Conservation (phyloP, 1,140 invertebrate genomes). For the Papilio dardanus region DNA sequence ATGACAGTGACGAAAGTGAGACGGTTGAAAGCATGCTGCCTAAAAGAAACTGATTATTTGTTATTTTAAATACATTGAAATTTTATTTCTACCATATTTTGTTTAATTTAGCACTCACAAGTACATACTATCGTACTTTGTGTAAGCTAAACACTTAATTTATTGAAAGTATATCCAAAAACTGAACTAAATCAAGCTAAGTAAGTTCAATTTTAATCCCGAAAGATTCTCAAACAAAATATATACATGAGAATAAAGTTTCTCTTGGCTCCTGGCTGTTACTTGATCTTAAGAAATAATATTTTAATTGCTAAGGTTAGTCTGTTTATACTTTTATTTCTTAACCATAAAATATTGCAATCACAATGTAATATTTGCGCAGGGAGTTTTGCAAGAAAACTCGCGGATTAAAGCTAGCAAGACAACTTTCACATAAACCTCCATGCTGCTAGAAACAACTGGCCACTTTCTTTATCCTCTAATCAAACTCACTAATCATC, state of each 20-base stretch:
- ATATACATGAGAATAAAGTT: no score
- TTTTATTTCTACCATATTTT: not conserved
- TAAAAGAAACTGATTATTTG: conserved; percentile 19
- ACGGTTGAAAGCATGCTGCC: conserved; percentile 25
- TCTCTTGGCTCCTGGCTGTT: no score
- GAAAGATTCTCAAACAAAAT: not conserved
- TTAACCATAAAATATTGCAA: not conserved
- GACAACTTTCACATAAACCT: not conserved
- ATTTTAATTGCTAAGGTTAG: no score
- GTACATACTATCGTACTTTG: not conserved
- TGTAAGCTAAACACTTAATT: not conserved
- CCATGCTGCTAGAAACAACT: not conserved
- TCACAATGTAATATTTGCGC: not conserved
- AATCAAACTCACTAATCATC: conserved; percentile 15
- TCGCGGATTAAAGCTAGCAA: not conserved
- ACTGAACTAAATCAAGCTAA: not conserved
- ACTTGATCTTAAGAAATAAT: no score
- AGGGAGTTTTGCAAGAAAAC: not conserved
- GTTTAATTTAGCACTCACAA: no score
- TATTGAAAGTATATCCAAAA: not conserved
- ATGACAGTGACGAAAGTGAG: conserved; percentile 37
- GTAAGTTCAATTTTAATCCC: not conserved
- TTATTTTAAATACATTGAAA: not conserved
- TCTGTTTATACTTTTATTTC: not conserved
- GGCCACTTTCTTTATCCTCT: conserved; percentile 19